Evolutionary conservation across 2,113 vertebrate species (phyloP).

Genomic region (Chlorodrepanis virens): DNA sequence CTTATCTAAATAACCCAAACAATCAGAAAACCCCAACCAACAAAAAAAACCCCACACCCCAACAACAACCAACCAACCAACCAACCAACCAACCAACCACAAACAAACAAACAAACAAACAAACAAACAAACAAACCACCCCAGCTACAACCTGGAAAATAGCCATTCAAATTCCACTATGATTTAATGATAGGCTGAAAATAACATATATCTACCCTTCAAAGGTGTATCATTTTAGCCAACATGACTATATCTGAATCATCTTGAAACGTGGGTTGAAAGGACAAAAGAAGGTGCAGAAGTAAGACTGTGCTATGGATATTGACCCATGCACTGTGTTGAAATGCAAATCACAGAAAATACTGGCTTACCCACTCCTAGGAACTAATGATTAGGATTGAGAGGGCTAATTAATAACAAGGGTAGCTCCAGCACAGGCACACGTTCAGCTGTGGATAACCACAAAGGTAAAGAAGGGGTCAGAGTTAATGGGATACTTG

Average conservation of each 20-base stretch:
- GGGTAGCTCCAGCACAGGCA: background rate
- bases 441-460: background rate
- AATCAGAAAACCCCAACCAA: background rate
- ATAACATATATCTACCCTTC: background rate
- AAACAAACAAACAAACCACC: too few species aligned
- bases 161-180: background rate
- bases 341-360: background rate
- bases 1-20: background rate
- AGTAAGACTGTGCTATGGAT: background rate
- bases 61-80: background rate
- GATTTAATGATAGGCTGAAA: background rate
- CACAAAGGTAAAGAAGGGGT: background rate
- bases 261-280: background rate
- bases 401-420: background rate
- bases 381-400: background rate
- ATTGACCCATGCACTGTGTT: background rate
- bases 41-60: background rate
- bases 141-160: background rate
- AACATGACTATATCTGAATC: background rate
- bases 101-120: too few species aligned
- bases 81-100: too few species aligned
- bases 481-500: background rate
- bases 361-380: background rate
- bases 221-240: background rate
- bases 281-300: background rate